phyloP scores from a whole-genome alignment of 2,888 invertebrate genomes.

The Neocrepidodera transversa region DNA sequence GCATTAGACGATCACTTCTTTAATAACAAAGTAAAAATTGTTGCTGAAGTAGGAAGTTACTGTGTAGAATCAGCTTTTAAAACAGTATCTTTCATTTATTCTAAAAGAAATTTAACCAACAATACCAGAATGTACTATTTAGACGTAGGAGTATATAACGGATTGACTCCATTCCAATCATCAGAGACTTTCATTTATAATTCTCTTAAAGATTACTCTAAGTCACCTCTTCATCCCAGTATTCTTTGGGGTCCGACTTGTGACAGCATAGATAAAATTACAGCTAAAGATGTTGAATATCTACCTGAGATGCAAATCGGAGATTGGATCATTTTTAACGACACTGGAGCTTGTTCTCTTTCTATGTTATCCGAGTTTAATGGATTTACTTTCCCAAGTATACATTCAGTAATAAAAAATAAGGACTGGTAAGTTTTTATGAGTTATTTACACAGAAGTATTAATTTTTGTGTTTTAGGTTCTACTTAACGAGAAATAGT shows the following conservation, averaged over 20 bases:
- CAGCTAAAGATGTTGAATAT: constrained; percentile 57
- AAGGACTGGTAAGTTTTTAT: constrained; percentile 63
- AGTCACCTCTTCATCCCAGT: constrained; percentile 56
- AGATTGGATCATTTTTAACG: constrained; percentile 85
- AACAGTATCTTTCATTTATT: constrained; percentile 27
- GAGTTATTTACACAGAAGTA: too few relatives aligned
- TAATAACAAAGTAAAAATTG: constrained; percentile 20
- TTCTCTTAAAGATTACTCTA: constrained; percentile 27
- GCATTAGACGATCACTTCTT: constrained; percentile 30
- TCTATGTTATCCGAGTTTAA: constrained; percentile 92
- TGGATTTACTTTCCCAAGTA: constrained; percentile 83
- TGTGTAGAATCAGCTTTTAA: constrained; percentile 35
- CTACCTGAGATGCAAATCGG: constrained; percentile 79
- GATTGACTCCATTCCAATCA: constrained; percentile 76
- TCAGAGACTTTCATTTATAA: constrained; percentile 78
- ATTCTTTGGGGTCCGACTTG: constrained; percentile 96
- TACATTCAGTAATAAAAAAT: constrained; percentile 69
- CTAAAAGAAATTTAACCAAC: constrained; percentile 16
- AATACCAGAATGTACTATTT: constrained; percentile 84
- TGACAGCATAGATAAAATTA: constrained; percentile 85
- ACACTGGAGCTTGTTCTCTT: constrained; percentile 97
- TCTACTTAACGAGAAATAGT: background rate
- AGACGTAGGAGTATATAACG: constrained; percentile 95
- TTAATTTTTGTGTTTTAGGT: too few relatives aligned
- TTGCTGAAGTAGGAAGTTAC: constrained; percentile 37